phyloP scores from a whole-genome alignment of 2,113 vertebrate species.

The Tetrao urogallus region DNA sequence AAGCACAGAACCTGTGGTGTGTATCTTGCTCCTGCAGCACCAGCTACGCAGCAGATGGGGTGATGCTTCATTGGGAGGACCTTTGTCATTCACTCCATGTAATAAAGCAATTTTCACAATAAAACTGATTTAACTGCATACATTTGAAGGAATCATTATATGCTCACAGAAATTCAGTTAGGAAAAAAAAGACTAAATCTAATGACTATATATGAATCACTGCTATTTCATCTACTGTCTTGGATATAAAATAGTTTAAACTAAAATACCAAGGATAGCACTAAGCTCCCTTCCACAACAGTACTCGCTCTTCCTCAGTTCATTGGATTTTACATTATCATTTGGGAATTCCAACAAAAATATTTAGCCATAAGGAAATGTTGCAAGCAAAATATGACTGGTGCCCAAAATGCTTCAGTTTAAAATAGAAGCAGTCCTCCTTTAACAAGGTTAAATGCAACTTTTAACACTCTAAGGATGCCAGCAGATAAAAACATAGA shows the following conservation, averaged over 20 bases:
- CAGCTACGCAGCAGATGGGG: neutral
- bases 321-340: neutral
- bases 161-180: neutral
- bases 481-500: conserved; percentile 48
- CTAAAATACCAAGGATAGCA: neutral
- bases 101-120: neutral
- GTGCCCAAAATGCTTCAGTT: neutral
- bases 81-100: neutral
- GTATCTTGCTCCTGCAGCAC: neutral
- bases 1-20: neutral
- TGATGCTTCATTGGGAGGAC: neutral
- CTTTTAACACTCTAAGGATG: conserved; percentile 21
- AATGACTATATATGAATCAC: neutral
- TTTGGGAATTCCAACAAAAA: conserved; percentile 26
- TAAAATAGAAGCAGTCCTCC: conserved; percentile 1
- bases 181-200: neutral
- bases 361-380: conserved; percentile 39
- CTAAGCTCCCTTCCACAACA: neutral
- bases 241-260: neutral
- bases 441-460: conserved; percentile 56
- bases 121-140: neutral
- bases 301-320: conserved; percentile 9
- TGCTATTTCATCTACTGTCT: neutral
- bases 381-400: neutral
- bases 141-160: neutral